phyloP scores from a whole-genome alignment of 2,888 invertebrate species.

The Timandra comae region DNA sequence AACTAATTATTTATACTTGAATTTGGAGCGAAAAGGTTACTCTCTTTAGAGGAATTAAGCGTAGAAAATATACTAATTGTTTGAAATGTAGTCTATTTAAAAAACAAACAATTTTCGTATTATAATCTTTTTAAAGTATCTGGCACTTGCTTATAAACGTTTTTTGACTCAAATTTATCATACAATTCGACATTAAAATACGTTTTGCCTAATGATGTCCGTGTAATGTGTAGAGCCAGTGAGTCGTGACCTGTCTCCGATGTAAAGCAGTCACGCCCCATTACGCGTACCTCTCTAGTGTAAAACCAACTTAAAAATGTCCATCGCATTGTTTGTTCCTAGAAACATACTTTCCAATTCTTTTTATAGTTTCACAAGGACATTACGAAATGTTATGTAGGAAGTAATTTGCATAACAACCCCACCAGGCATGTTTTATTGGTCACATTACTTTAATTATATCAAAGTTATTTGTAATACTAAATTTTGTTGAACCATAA shows the following conservation, averaged over 20 bases:
- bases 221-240: conserved; percentile 24
- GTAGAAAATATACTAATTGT: too few species aligned
- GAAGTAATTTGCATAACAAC: conserved; percentile 6
- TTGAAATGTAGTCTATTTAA: too few species aligned
- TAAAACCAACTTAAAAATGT: conserved; percentile 38
- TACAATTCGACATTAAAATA: not conserved
- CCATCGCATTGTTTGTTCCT: conserved; percentile 36
- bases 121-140: too few species aligned
- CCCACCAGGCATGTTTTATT: too few species aligned
- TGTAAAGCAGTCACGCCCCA: conserved; percentile 60
- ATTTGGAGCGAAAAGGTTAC: too few species aligned
- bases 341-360: conserved; percentile 28
- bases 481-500: too few species aligned
- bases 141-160: too few species aligned
- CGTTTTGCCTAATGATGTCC: not conserved
- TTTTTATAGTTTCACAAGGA: conserved; percentile 26
- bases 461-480: not conserved
- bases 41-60: too few species aligned
- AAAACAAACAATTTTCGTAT: too few species aligned
- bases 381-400: conserved; percentile 13
- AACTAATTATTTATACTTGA: too few species aligned
- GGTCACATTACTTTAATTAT: not conserved
- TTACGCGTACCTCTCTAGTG: conserved; percentile 41
- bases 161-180: too few species aligned
- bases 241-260: conserved; percentile 56